These are phyloP conservation scores for Saguinus imperator DNA, from an alignment of 2,113 vertebrate genomes.

Conservation along the genomic window DNA sequence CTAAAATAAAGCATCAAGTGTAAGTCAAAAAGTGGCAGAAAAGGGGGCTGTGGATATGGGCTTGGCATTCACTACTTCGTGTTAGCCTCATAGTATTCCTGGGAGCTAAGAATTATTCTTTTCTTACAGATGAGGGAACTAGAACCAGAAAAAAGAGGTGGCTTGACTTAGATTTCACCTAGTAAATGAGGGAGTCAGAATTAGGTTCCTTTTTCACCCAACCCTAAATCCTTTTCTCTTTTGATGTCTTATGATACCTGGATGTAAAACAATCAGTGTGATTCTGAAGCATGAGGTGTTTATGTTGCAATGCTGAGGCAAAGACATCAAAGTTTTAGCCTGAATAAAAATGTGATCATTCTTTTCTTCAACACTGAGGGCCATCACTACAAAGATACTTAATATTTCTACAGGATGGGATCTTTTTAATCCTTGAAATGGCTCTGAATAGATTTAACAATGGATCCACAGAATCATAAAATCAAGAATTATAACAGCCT, in stretches of 20 bases:
- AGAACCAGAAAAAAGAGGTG: neutral
- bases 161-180: neutral
- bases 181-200: neutral
- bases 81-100: neutral
- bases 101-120: neutral
- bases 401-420: neutral
- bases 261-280: neutral
- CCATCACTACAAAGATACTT: neutral
- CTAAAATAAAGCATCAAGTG: neutral
- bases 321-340: neutral
- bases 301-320: neutral
- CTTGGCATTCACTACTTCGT: no score
- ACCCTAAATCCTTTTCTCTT: neutral
- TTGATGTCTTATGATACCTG: neutral
- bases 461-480: neutral
- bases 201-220: neutral
- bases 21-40: neutral
- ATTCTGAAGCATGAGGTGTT: neutral
- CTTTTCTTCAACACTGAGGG: neutral
- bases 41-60: neutral
- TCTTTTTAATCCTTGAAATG: neutral
- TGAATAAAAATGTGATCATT: neutral
- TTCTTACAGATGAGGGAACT: neutral
- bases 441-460: neutral
- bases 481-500: neutral